A percentile compares a stretch with the other conserved stretches of the same genome.
Evolutionary conservation across 2,113 vertebrate genomes (phyloP).

Genomic region (Oenanthe melanoleuca): DNA sequence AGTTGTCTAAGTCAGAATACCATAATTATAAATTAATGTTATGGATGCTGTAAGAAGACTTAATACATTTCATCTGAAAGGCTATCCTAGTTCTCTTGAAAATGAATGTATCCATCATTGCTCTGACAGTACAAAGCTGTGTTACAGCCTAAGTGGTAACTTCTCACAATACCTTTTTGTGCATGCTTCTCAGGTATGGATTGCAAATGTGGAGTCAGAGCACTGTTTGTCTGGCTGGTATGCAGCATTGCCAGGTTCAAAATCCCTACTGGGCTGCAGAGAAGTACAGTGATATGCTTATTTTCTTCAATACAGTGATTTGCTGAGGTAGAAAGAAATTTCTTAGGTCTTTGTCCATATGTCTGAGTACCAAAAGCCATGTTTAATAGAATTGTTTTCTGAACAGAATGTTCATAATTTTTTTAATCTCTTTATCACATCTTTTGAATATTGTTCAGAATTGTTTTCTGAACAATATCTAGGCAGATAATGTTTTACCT

Average conservation of each 20-base stretch:
- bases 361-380: not conserved
- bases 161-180: not conserved
- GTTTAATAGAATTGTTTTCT: not conserved
- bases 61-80: not conserved
- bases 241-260: not conserved
- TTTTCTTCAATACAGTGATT: not conserved
- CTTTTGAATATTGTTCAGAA: not conserved
- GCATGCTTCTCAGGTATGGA: not conserved
- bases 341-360: not conserved
- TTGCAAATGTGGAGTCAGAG: not conserved
- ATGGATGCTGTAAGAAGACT: not conserved
- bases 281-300: not conserved
- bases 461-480: not conserved
- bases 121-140: not conserved
- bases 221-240: not conserved
- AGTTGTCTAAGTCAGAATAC: not conserved
- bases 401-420: not conserved
- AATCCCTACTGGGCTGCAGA: not conserved
- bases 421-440: too few species aligned
- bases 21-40: not conserved
- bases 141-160: not conserved
- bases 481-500: not conserved
- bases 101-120: not conserved
- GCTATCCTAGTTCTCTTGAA: not conserved
- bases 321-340: not conserved